Evolutionary conservation across 2,797 vertebrate genomes (phyloP), one percentile per base, ranked within the genome.

Genomic region (Poecilia velifera): DNA sequence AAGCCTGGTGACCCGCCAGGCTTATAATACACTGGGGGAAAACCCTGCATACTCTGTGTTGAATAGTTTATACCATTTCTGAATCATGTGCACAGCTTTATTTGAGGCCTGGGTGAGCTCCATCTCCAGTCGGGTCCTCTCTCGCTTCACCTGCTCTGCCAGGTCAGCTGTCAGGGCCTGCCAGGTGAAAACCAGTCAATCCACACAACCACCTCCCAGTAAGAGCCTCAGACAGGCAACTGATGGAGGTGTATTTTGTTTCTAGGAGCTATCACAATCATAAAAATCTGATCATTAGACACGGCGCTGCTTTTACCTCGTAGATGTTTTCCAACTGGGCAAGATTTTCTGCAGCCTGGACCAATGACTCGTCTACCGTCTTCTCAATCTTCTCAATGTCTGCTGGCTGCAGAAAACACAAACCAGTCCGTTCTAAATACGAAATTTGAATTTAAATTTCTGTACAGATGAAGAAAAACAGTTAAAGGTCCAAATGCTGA

Each of bases 311-410:
- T 55, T 74, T 90, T 72, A 96, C 95, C 93, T 95, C 75, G 6
- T 90, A 77, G 59, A 94, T 87, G 36, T 70, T 57, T 51, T 94
- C 85, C 55, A 96, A 88, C 36, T 86, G 81, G 34, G 84, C 77
- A 7, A 94, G 74, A 62, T 89, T 95, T 86, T 92, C 79, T 55
- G 82, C 82, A 72, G 90, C 94, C 36, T 47, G 85, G 22, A 4
- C 78, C 72, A 96, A 81, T 0, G 92, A 92, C 47, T 95, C 89
- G 25, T 94, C 93, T 82, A 96, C 72, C 13, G 3, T 55, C 64
- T 6, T 88, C 72, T 89, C 57, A 55, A 76, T 73, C 39, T 80
- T 81, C 55, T 86, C 46, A 6, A 70, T 39, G n/a, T 86, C 88
- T 74, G 46, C 72, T 6, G 74, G 10, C 92, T 92, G 64, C 41